phyloP scores from a whole-genome alignment of 2,113 vertebrate species.

The Bungarus multicinctus region DNA sequence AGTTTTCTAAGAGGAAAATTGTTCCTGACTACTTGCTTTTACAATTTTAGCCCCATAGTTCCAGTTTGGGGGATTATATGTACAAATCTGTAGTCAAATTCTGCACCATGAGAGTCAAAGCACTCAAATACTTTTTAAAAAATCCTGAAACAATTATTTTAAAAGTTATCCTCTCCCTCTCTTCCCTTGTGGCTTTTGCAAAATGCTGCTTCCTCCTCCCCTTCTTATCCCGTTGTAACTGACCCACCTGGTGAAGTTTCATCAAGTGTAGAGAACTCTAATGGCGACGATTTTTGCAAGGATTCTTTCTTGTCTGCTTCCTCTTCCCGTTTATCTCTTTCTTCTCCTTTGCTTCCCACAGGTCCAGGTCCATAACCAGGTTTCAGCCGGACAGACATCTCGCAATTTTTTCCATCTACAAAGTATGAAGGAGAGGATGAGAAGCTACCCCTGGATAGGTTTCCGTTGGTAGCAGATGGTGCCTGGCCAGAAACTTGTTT shows the following conservation, averaged over 20 bases:
- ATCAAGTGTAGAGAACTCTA: conserved; percentile 24
- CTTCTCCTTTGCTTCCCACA: background rate
- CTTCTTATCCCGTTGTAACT: background rate
- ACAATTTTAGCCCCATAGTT: background rate
- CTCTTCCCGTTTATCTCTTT: background rate
- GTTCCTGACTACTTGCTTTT: background rate
- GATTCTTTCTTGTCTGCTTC: background rate
- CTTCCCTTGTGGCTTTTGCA: background rate
- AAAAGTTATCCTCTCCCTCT: no score
- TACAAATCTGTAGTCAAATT: background rate
- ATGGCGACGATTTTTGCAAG: background rate
- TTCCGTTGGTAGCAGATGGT: background rate
- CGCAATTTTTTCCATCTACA: background rate
- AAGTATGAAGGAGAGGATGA: background rate
- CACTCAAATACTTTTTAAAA: no score
- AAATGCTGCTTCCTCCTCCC: no score
- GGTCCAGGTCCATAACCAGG: background rate
- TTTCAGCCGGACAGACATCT: background rate
- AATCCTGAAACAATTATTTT: background rate
- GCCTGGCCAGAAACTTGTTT: background rate
- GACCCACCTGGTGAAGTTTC: conserved; percentile 26
- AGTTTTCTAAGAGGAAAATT: background rate
- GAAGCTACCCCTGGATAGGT: background rate
- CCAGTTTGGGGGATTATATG: background rate
- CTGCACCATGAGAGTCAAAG: background rate